phyloP scores from a whole-genome alignment of 2,888 invertebrate species.

The Tethea ocularis region DNA sequence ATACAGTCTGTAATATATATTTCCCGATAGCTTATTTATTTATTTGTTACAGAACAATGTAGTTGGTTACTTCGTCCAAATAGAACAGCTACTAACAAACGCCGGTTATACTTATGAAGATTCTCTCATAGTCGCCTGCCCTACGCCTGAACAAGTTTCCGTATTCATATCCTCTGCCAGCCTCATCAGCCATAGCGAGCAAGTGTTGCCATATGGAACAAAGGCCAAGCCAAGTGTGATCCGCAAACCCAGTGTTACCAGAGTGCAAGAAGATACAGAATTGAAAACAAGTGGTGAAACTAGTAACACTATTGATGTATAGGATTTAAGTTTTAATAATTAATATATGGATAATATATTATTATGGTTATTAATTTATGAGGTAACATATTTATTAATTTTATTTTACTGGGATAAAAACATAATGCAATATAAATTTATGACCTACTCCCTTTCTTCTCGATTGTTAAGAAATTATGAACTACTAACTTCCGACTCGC shows the following conservation, averaged over 20 bases:
- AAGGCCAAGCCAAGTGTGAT: conserved; percentile 61
- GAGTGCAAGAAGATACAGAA: conserved; percentile 52
- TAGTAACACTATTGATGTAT: conserved; percentile 17
- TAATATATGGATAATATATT: conserved; percentile 7
- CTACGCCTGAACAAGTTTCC: conserved; percentile 96
- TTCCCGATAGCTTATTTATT: background rate
- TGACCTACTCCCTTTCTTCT: no score
- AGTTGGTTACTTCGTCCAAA: conserved; percentile 93
- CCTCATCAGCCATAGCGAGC: conserved; percentile 81
- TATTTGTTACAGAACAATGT: conserved; percentile 89
- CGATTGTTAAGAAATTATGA: no score
- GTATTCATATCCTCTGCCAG: conserved; percentile 92
- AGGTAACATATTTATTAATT: conserved; percentile 8
- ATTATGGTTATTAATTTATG: conserved; percentile 14
- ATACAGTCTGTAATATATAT: no score
- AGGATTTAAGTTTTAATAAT: conserved; percentile 7
- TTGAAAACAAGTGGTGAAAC: conserved; percentile 21
- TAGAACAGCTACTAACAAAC: conserved; percentile 89
- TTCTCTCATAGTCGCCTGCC: conserved; percentile 92
- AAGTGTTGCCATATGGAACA: conserved; percentile 73
- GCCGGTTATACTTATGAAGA: conserved; percentile 93
- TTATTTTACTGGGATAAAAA: conserved; percentile 15
- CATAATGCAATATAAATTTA: conserved; percentile 19
- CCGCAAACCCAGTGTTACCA: conserved; percentile 65
- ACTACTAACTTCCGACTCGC: no score